Base-by-base conservation (phyloP, 2,797 vertebrate species). In the Sebastes glaucus region DNA sequence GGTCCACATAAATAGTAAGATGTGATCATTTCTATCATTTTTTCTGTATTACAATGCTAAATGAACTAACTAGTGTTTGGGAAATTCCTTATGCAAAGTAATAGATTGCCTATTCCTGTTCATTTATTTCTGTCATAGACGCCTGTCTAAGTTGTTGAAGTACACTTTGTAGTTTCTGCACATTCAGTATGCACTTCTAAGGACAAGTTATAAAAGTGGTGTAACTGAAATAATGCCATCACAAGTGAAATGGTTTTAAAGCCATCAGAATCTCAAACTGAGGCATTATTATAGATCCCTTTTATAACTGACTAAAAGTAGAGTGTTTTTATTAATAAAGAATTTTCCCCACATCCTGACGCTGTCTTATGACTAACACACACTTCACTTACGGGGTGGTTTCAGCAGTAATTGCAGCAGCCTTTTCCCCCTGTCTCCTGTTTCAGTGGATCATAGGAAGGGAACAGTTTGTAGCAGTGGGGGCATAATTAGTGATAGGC, bases 401-500 rank as follows among this genome's bases (percentile, higher is more conserved):
- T 84, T 73, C 2, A 42, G 71, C 61, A 61, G 68, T 88, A 82
- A 87, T 83, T 82, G 46, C 75, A 27, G 73, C 16, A 71, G 80
- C 78, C 35, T 78, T 78, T 81, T 74, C 69, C 69, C 49, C 49
- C 59, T 28, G 38, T 88, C 76, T 83, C 64, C 61, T 77, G 35
- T 90, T 89, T 78, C 62, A 84, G 79, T 62, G 73, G 88, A 90
- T 90, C 84, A 89, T 85, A 68, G 81, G 67, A 53, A 82, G 76
- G 76, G 79, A 89, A 84, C 91, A 90, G 88, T 92, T 89, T 90
- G 90, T 74, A 83, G 90, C 82, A 80, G 77, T 56, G 79, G 70
- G 88, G 93, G 92, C 88, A 88, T 92, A 94, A 94, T 94, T 94
- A 93, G 89, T 89, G 90, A 92, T 86, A 89, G 87, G 85, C 90